Conservation (phyloP, 2,888 invertebrate genomes). For the Callosobruchus maculatus region DNA sequence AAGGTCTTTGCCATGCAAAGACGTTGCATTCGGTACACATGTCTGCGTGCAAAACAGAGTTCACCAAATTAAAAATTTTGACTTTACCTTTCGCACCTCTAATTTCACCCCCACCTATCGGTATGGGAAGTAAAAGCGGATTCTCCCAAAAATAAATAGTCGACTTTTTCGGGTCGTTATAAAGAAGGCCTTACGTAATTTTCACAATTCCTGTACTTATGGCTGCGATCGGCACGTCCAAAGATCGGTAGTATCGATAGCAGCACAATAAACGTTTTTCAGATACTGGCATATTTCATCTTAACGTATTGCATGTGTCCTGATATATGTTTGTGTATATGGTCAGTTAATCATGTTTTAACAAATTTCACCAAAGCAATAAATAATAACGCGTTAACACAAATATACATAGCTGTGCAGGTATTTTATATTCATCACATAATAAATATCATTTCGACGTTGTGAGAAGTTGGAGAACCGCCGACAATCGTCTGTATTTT, state of each 20-base stretch:
- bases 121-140: too few relatives aligned
- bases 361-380: neutral
- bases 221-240: neutral
- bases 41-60: too few relatives aligned
- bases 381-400: neutral
- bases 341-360: neutral
- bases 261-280: neutral
- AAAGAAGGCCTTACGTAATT: too few relatives aligned
- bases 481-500: too few relatives aligned
- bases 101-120: too few relatives aligned
- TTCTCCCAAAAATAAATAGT: too few relatives aligned
- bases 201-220: neutral
- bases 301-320: neutral
- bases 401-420: neutral
- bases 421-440: neutral
- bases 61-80: too few relatives aligned
- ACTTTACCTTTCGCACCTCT: too few relatives aligned
- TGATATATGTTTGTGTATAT: neutral
- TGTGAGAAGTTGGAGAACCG: neutral
- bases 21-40: too few relatives aligned
- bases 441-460: neutral
- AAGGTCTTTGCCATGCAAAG: too few relatives aligned
- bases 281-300: neutral
- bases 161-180: too few relatives aligned
- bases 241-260: neutral